A percentile compares a stretch with the other conserved stretches of the same genome.
Evolutionary conservation across 2,888 invertebrate species (phyloP).

Genomic region (Phaonia tiefii): DNA sequence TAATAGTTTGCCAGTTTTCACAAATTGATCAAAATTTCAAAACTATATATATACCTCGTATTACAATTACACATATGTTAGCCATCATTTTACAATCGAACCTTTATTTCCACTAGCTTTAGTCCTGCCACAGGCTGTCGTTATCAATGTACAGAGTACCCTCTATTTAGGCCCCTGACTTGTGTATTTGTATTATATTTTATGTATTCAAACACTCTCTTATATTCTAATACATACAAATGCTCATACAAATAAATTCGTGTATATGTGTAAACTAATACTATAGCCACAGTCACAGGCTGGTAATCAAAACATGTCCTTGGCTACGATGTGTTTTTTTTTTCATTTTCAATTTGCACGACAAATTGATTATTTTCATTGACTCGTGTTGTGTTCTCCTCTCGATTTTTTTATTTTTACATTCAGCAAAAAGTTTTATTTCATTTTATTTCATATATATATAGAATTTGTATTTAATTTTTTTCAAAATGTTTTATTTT

Average conservation of each 20-base stretch:
- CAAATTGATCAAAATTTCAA: too few species aligned
- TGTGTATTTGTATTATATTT: too few species aligned
- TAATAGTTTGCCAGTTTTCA: too few species aligned
- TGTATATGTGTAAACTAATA: not conserved
- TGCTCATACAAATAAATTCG: not conserved
- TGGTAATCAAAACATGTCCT: slow-evolving; percentile 39
- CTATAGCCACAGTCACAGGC: slow-evolving; percentile 5
- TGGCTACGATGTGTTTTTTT: slow-evolving; percentile 23
- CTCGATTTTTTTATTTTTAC: not conserved
- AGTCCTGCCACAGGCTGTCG: not conserved
- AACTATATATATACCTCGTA: too few species aligned
- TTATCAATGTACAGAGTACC: not conserved
- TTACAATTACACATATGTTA: too few species aligned
- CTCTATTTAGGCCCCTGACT: slow-evolving; percentile 7
- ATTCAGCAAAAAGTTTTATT: not conserved
- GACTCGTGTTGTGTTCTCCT: slow-evolving; percentile 48
- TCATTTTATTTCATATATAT: slow-evolving; percentile 15
- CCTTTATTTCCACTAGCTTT: not conserved
- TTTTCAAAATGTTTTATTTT: slow-evolving; percentile 46
- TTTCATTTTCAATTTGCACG: slow-evolving; percentile 65
- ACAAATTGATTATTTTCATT: slow-evolving; percentile 66
- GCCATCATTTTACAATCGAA: too few species aligned
- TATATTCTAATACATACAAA: too few species aligned
- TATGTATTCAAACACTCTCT: not conserved
- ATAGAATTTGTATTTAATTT: slow-evolving; percentile 26